A percentile compares a stretch with the other conserved stretches of the same genome.
phyloP scores from a whole-genome alignment of 2,797 vertebrate genomes.

The Microctenopoma stevenorrisi region DNA sequence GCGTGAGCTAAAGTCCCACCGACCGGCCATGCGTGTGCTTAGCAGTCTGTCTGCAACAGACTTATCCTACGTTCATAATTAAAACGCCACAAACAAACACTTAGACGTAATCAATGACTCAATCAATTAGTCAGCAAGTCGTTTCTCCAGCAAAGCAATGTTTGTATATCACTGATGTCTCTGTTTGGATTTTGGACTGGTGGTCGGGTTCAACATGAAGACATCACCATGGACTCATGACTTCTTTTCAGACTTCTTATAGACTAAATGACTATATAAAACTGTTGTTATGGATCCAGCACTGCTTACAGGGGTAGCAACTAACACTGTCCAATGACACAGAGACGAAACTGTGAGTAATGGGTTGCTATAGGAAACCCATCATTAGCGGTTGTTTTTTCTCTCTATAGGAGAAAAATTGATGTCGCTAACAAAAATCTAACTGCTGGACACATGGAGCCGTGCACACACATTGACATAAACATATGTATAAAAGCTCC shows the following conservation, averaged over 20 bases:
- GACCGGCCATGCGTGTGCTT: slow-evolving; percentile 58
- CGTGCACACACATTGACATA: neutral
- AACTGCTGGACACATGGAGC: slow-evolving; percentile 28
- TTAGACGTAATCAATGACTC: neutral
- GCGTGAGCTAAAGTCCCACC: slow-evolving; percentile 53
- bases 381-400: slow-evolving; percentile 68
- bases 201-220: neutral
- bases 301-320: slow-evolving; percentile 10
- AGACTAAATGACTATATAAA: too few species aligned
- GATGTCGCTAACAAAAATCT: slow-evolving; percentile 10
- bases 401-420: slow-evolving; percentile 38
- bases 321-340: slow-evolving; percentile 36
- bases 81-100: neutral
- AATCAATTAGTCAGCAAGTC: neutral
- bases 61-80: neutral
- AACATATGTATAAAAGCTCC: neutral
- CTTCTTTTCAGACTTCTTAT: neutral
- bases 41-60: slow-evolving; percentile 31
- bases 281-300: neutral
- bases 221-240: neutral
- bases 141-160: neutral
- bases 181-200: neutral
- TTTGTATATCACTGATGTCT: neutral
- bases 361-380: slow-evolving; percentile 65
- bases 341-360: slow-evolving; percentile 53